Evolutionary conservation across 2,888 invertebrate genomes (phyloP).

Genomic region (Drosophila putrida): DNA sequence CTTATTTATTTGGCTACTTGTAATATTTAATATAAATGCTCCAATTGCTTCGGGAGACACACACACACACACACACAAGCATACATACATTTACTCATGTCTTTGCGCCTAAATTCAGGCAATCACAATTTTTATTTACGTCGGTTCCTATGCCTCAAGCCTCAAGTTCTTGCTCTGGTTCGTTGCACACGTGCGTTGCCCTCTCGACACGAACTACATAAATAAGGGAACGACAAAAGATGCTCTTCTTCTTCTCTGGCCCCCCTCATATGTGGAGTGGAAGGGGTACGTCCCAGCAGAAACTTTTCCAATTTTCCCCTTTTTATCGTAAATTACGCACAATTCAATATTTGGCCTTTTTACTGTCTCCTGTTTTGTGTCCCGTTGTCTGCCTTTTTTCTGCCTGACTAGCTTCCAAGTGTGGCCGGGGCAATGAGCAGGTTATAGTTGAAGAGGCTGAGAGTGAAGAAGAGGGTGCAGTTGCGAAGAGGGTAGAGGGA

Average conservation of each 20-base stretch:
- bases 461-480: neutral
- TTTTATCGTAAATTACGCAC: constrained; percentile 83
- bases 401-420: constrained; percentile 66
- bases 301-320: constrained; percentile 84
- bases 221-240: constrained; percentile 71
- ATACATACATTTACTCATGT: neutral
- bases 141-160: constrained; percentile 27
- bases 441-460: neutral
- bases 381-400: constrained; percentile 76
- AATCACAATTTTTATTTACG: constrained; percentile 80
- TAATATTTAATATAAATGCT: constrained; percentile 74
- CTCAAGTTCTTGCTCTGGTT: constrained; percentile 1
- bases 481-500: neutral
- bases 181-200: constrained; percentile 60
- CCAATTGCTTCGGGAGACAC: constrained; percentile 45
- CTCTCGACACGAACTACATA: constrained; percentile 75
- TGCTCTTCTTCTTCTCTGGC: constrained; percentile 4
- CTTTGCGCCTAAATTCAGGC: constrained; percentile 61
- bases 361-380: constrained; percentile 69
- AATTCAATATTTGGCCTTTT: constrained; percentile 82
- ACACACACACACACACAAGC: constrained; percentile 3
- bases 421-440: constrained; percentile 24
- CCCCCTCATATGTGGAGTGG: neutral
- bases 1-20: constrained; percentile 71
- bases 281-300: constrained; percentile 22